Conservation (phyloP, 2,797 vertebrate genomes). For the Epinephelus malabaricus region DNA sequence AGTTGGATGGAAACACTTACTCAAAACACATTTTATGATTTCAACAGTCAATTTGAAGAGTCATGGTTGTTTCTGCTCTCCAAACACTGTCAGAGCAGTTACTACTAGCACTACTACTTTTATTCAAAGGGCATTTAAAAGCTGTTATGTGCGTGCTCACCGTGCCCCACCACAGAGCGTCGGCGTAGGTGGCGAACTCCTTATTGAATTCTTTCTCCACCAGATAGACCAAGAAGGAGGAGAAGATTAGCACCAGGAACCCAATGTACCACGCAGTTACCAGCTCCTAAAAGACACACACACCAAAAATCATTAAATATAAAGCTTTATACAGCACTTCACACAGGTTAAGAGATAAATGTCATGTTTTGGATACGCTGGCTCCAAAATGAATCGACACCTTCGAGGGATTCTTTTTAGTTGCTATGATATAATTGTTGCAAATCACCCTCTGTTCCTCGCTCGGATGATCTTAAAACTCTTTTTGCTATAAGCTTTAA, state of each 20-base stretch:
- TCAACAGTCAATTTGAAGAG: background rate
- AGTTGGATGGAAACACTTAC: background rate
- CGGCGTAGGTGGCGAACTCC: conserved; percentile 97
- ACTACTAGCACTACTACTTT: background rate
- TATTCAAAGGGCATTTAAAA: background rate
- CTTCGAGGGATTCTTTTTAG: background rate
- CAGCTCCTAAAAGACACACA: conserved; percentile 89
- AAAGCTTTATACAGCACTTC: background rate
- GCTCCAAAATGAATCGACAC: background rate
- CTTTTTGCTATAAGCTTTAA: fast-evolving
- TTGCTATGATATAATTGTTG: background rate
- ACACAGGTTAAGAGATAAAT: background rate
- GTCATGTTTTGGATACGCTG: background rate
- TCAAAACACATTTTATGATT: background rate
- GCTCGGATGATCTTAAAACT: too few species aligned
- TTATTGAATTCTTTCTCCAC: conserved; percentile 98
- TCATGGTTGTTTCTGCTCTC: background rate
- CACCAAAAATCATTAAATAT: background rate
- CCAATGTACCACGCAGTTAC: conserved; percentile 99
- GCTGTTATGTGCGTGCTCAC: conserved; percentile 84
- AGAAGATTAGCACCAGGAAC: conserved; percentile 99
- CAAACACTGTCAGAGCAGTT: background rate
- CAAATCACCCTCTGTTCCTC: too few species aligned
- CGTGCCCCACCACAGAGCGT: conserved; percentile 99
- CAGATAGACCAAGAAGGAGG: conserved; percentile 98